Conservation (phyloP, 2,888 invertebrate genomes). For the Caenorhabditis zanzibari region DNA sequence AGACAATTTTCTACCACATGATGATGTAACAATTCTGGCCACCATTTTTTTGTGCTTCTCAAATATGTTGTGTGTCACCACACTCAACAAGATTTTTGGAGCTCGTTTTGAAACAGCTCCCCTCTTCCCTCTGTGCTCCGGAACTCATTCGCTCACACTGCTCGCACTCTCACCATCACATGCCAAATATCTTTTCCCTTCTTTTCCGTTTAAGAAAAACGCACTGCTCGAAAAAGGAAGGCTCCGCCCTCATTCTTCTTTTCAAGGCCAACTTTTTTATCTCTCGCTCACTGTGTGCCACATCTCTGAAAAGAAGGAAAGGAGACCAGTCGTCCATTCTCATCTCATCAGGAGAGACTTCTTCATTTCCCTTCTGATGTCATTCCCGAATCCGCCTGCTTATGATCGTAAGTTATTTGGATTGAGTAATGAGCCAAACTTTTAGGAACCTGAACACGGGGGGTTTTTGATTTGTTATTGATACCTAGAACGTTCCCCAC, state of each 20-base stretch:
- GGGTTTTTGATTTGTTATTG: not conserved
- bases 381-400: conserved; percentile 40
- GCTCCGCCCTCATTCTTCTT: conserved; percentile 27
- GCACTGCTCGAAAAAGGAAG: conserved; percentile 2
- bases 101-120: conserved; percentile 22
- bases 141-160: conserved; percentile 57
- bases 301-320: conserved; percentile 29
- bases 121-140: conserved; percentile 18
- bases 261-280: conserved; percentile 22
- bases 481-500: no score
- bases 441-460: not conserved
- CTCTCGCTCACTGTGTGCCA: conserved; percentile 31
- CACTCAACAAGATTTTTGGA: not conserved
- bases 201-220: conserved; percentile 59
- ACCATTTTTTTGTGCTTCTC: conserved; percentile 19
- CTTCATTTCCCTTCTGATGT: conserved; percentile 43
- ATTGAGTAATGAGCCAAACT: not conserved
- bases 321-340: conserved; percentile 9
- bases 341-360: conserved; percentile 23
- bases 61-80: conserved; percentile 9
- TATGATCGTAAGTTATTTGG: conserved; percentile 54
- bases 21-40: not conserved
- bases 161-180: conserved; percentile 56
- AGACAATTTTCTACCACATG: conserved; percentile 8
- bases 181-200: conserved; percentile 57